Conservation (phyloP, 2,113 vertebrate genomes). For the Neogale vison region DNA sequence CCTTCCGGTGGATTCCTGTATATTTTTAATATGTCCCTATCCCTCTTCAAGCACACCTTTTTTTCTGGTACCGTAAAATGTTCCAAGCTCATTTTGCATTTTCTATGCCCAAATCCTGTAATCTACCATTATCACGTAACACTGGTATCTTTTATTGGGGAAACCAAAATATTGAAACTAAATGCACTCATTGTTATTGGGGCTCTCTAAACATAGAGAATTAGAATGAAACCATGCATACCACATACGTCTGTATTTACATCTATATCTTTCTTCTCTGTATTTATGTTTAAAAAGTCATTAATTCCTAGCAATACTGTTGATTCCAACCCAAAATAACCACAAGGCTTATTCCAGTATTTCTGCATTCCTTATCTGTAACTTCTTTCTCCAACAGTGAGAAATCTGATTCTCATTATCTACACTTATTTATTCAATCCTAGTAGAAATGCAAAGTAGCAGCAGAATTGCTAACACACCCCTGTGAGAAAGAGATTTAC, state of each 20-base stretch:
- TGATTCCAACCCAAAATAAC: background rate
- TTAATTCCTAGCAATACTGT: background rate
- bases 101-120: background rate
- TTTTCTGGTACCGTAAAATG: background rate
- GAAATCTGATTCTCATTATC: background rate
- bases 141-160: background rate
- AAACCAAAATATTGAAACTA: background rate
- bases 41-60: background rate
- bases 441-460: background rate
- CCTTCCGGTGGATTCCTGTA: background rate
- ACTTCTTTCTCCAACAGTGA: background rate
- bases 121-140: background rate
- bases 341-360: background rate
- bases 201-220: background rate
- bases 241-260: background rate
- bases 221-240: background rate
- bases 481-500: background rate
- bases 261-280: background rate
- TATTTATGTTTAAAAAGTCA: background rate
- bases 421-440: background rate
- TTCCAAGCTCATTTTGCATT: slow-evolving; percentile 14
- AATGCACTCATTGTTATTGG: background rate
- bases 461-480: background rate
- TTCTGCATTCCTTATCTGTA: background rate
- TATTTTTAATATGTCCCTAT: background rate